Evolutionary conservation across 2,113 vertebrate genomes (phyloP).

Genomic region (Lagopus muta): DNA sequence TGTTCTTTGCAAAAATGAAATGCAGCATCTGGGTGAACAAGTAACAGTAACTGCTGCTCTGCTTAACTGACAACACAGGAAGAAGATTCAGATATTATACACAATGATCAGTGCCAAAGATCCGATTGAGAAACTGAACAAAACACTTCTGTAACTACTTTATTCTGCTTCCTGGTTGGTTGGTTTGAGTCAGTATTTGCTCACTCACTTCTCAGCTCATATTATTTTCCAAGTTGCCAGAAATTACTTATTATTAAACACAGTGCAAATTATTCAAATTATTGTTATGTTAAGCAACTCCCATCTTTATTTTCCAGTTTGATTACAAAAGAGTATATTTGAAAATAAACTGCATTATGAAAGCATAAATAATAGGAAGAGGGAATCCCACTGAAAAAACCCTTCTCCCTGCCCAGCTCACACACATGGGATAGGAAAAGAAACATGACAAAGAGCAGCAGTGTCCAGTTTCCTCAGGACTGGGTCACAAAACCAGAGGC

Average conservation of each 20-base stretch:
- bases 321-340: background rate
- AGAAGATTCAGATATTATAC: background rate
- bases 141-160: background rate
- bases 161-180: rapidly evolving
- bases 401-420: background rate
- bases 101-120: background rate
- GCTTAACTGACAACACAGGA: background rate
- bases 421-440: rapidly evolving
- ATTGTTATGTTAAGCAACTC: background rate
- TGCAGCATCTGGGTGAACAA: background rate
- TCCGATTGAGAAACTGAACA: background rate
- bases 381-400: background rate
- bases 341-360: background rate
- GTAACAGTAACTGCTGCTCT: background rate
- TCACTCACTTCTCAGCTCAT: background rate
- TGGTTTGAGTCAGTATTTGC: background rate
- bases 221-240: background rate
- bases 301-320: background rate
- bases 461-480: rapidly evolving
- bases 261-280: background rate
- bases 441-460: background rate
- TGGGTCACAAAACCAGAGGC: background rate
- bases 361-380: background rate
- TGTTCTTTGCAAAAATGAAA: background rate
- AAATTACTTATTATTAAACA: background rate